These are phyloP conservation scores for Tachuris rubrigastra DNA, from an alignment of 2,113 vertebrate species.

Conservation along the genomic window DNA sequence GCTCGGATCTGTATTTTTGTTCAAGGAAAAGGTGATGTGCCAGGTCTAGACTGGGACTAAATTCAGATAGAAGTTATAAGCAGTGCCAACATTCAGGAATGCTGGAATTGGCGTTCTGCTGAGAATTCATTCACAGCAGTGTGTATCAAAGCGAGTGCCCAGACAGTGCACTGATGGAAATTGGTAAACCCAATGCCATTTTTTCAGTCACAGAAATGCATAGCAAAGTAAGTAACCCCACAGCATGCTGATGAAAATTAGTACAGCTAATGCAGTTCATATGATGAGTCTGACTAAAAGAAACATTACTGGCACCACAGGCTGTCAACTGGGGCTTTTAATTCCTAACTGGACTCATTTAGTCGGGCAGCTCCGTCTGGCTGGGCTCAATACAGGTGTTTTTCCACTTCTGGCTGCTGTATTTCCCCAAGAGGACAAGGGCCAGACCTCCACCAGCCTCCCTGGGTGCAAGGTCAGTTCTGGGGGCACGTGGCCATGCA, in stretches of 20 bases:
- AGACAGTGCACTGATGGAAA: background rate
- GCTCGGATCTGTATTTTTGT: background rate
- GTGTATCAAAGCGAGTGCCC: background rate
- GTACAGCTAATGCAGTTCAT: background rate
- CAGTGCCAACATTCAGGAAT: background rate
- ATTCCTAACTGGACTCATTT: background rate
- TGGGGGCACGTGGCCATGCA: background rate
- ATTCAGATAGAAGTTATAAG: background rate
- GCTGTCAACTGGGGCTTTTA: background rate
- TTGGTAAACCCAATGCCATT: background rate
- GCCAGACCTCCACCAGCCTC: background rate
- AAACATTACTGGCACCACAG: background rate
- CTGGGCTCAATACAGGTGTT: background rate
- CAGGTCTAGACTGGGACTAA: background rate
- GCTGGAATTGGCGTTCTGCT: background rate
- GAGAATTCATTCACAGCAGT: background rate
- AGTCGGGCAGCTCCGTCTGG: background rate
- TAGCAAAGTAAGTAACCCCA: background rate
- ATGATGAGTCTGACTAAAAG: background rate
- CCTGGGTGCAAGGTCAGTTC: background rate
- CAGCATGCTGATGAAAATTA: background rate
- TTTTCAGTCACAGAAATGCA: background rate
- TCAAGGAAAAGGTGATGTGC: background rate
- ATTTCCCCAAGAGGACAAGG: background rate
- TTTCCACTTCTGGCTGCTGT: conserved; percentile 10